Base-by-base conservation (phyloP, 2,888 invertebrate genomes). In the Microctonus brassicae region DNA sequence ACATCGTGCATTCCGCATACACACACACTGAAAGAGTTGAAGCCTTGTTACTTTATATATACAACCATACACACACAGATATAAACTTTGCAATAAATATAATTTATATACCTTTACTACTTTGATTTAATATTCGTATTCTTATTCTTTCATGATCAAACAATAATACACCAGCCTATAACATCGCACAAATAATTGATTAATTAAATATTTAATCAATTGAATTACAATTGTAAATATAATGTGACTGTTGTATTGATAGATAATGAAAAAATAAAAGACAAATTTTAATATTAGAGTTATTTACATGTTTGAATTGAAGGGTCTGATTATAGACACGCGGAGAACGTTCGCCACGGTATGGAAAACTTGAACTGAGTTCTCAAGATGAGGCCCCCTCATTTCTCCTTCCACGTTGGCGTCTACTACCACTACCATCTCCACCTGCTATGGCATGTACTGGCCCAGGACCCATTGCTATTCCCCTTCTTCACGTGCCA, bases 321-420 rank as follows among this genome's bases (percentile, higher is more conserved):
- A 17, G 47, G 47, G 47, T 47, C 9, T 47, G 47, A 33, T 58
- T 33, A n/a, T 13, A 26, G 11, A 17, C 58, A 57, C 24, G 24
- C 57, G 33, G n/a, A 58, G 63, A 66, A 72, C 66, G 77, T 75
- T 73, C 76, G 74, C 78, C 79, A 75, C 77, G 74, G 74, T 75
- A 76, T 74, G 75, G 79, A 80, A 78, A 70, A 78, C 75, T 78
- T 75, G 73, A 75, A 78, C 83, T 83, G 82, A 77, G 17, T 80
- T 76, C 77, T 69, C 74, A 76, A 81, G 83, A 83, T 79, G 80
- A 80, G 80, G 79, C 83, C 83, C 70, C 73, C 69, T 69, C 67
- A 68, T 64, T 73, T 70, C 73, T 75, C 75, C 75, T 74, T 77
- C 76, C 69, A 72, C 74, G 39, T 60, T 60, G 69, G 69, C 57